Conservation (phyloP, 2,797 vertebrate species). For the Spinus olivaceus region DNA sequence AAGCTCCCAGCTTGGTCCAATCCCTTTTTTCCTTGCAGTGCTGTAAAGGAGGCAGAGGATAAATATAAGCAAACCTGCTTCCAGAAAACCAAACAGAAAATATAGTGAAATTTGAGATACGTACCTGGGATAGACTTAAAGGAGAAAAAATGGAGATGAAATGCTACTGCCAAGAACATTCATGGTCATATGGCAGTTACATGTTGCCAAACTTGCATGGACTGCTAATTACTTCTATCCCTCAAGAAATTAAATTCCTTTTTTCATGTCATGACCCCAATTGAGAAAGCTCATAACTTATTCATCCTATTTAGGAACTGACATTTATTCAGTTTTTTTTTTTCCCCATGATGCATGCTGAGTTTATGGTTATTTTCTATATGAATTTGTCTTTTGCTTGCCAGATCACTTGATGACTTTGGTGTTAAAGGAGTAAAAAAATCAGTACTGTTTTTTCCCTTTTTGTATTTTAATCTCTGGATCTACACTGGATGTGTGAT, state of each 20-base stretch:
- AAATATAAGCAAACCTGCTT: not conserved
- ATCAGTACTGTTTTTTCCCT: not conserved
- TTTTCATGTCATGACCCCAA: not conserved
- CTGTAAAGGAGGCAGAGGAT: slow-evolving; percentile 68
- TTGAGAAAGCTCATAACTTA: not conserved
- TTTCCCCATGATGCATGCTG: not conserved
- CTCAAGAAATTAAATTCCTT: not conserved
- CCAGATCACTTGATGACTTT: not conserved
- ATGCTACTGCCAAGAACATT: not conserved
- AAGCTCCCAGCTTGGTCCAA: slow-evolving; percentile 83
- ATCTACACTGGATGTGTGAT: not conserved
- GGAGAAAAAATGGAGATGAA: not conserved
- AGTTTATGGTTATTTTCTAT: not conserved
- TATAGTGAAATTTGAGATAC: not conserved
- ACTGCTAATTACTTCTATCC: not conserved
- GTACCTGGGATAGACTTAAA: not conserved
- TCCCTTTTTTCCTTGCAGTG: slow-evolving; percentile 84
- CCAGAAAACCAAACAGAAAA: not conserved
- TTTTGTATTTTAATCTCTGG: not conserved
- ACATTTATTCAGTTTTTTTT: not conserved
- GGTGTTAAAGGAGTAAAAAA: not conserved
- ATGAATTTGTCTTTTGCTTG: not conserved
- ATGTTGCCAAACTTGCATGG: not conserved
- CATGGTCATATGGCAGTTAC: not conserved
- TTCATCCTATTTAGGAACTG: not conserved